Percentiles rank a stretch among this genome's conserved stretches.
These are phyloP conservation scores for Drosophila sproati DNA, from an alignment of 1,140 invertebrate genomes.

Conservation along the genomic window DNA sequence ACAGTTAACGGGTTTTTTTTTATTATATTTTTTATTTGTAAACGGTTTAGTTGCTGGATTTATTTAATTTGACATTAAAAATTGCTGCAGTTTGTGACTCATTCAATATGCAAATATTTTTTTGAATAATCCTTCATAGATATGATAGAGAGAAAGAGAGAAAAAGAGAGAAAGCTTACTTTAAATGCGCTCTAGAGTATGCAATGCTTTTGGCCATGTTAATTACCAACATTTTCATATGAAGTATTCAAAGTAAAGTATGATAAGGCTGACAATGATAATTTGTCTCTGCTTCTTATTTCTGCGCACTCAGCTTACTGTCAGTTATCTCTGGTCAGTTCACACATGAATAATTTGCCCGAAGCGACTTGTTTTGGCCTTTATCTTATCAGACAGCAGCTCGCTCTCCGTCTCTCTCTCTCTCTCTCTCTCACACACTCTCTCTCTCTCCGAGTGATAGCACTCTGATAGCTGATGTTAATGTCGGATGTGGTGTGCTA, in stretches of 20 bases:
- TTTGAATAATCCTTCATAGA: slow-evolving; percentile 27
- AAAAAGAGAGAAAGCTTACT: not conserved
- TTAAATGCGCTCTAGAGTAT: slow-evolving; percentile 34
- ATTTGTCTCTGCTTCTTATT: not conserved
- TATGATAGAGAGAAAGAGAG: slow-evolving; percentile 1
- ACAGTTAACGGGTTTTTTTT: slow-evolving; percentile 14
- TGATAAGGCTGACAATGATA: not conserved
- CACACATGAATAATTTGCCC: slow-evolving; percentile 25
- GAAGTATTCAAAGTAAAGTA: not conserved
- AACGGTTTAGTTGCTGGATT: slow-evolving; percentile 14
- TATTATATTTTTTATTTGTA: slow-evolving; percentile 48
- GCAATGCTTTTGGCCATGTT: slow-evolving; percentile 34
- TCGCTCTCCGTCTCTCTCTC: not conserved
- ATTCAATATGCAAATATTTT: slow-evolving; percentile 56
- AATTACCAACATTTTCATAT: slow-evolving; percentile 8
- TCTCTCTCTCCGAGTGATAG: slow-evolving; percentile 25
- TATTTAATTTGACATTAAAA: slow-evolving; percentile 8
- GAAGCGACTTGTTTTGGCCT: slow-evolving; percentile 23
- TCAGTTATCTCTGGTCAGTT: slow-evolving; percentile 31
- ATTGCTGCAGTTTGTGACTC: slow-evolving; percentile 49
- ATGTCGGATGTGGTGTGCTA: slow-evolving; percentile 19
- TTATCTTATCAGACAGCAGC: slow-evolving; percentile 47
- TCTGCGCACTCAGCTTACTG: slow-evolving; percentile 12
- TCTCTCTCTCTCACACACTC: not conserved
- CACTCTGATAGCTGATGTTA: slow-evolving; percentile 45